phyloP scores from a whole-genome alignment of 1,140 invertebrate genomes.

The Rhynchophorus ferrugineus region DNA sequence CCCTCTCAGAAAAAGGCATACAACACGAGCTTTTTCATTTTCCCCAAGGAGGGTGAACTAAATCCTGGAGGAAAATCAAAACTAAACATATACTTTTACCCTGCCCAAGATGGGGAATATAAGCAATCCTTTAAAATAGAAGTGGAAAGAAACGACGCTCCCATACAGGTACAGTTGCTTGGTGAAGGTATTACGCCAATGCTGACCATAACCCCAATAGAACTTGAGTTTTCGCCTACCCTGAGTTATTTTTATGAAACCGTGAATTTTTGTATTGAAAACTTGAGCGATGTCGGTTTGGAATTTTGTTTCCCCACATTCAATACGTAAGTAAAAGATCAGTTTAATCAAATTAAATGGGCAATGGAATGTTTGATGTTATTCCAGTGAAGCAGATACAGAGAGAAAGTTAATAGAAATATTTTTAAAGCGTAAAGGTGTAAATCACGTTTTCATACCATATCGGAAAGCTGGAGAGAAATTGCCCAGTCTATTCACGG shows the following conservation, averaged over 20 bases:
- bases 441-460: constrained; percentile 27
- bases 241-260: constrained; percentile 35
- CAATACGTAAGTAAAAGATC: constrained; percentile 38
- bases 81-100: constrained; percentile 31
- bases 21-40: constrained; percentile 19
- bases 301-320: constrained; percentile 44
- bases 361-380: too few relatives aligned
- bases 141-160: constrained; percentile 33
- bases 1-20: constrained; percentile 21
- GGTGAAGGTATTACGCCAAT: constrained; percentile 38
- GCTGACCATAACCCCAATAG: constrained; percentile 34
- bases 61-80: constrained; percentile 16
- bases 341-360: too few relatives aligned
- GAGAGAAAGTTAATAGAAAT: constrained; percentile 23
- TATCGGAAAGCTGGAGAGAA: constrained; percentile 21
- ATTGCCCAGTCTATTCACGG: constrained; percentile 22
- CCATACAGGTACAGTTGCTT: constrained; percentile 28
- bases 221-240: constrained; percentile 36
- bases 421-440: constrained; percentile 23
- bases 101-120: constrained; percentile 22
- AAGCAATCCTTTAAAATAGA: constrained; percentile 33
- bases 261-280: constrained; percentile 39
- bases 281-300: constrained; percentile 36
- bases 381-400: constrained; percentile 27
- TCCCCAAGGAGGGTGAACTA: constrained; percentile 27